phyloP scores from a whole-genome alignment of 23 tunicate species.

The Corella eumyota region DNA sequence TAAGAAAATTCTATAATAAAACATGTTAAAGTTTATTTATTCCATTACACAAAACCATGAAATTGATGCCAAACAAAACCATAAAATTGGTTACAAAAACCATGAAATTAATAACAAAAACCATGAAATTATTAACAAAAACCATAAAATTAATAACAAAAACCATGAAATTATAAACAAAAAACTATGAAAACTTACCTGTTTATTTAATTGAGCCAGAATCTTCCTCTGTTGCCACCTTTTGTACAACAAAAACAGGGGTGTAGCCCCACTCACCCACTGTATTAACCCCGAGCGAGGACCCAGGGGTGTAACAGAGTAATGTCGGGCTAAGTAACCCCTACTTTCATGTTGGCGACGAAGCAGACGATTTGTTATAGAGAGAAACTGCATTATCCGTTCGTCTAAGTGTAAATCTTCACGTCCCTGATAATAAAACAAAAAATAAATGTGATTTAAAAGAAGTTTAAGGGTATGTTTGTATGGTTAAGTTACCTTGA shows the following conservation, averaged over 20 bases:
- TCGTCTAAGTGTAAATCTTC: constrained; percentile 99
- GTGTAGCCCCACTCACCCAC: constrained; percentile 98
- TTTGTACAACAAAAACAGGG: constrained; percentile 89
- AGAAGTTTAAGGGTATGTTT: too few relatives aligned
- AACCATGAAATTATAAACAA: background rate
- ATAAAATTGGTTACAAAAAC: too few relatives aligned
- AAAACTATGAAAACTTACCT: too few relatives aligned
- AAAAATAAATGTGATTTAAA: too few relatives aligned
- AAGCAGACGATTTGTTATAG: constrained; percentile 72
- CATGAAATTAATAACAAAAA: too few relatives aligned
- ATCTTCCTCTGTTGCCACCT: constrained; percentile 97
- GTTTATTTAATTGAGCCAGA: constrained; percentile 25
- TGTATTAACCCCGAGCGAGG: constrained; percentile 96
- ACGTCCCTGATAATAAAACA: constrained; percentile 80
- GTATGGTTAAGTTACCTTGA: too few relatives aligned
- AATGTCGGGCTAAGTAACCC: constrained; percentile 86
- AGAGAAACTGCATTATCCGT: constrained; percentile 97
- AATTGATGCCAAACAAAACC: too few relatives aligned
- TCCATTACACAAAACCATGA: background rate
- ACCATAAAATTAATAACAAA: background rate
- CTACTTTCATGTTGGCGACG: constrained; percentile 64
- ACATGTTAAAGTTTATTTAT: background rate
- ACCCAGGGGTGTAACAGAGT: constrained; percentile 98
- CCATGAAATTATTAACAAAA: too few relatives aligned
- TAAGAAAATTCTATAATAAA: background rate